Base-by-base conservation (phyloP, 92 coral and sea anemone genomes). In the Zoanthus gigantus region DNA sequence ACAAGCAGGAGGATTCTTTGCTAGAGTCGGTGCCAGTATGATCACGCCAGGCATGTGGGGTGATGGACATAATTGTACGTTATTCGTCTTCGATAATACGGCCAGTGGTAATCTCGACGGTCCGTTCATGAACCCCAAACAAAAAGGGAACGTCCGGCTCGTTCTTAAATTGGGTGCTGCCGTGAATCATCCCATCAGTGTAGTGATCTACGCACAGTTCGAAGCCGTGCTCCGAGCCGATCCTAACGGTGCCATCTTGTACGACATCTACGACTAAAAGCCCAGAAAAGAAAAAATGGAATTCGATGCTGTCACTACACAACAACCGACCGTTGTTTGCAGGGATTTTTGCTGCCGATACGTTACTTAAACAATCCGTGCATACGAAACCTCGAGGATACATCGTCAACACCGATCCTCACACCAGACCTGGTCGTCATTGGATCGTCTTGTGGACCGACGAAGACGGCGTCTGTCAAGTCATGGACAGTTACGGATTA, bases 51-150 rank as follows among this genome's bases (percentile, higher is more conserved):
- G 9, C 0, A 65, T 63, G 31, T 89, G 90, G 89, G 92, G 92
- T 0, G 73, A 76, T 7, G 31, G 16, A 4, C 77, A 67, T 12
- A 50, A 71, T 15, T 76, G 81, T 44, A 90, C 83, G 6, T 75
- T 85, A 37, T 90, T 90, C 68, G 44, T 67, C 76, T 90, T 69
- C 18, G 74, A 78, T 52, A 89, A 89, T n/a, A 65, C 54, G 0
- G 47, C 90, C 75, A 85, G 57, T 10, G 86, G 81, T 8, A 16
- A 23, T 7, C 74, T 50, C 23, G 92, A 85, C 74, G 29, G 76
- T 53, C 37, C 32, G 9, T 13, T 76, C 18, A 15, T 89, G 79
- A 83, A 89, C 34, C 71, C 84, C 14, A 1, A 15, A 1, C 84
- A 67, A 50, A 44, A 28, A 1, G 84, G 80, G 9, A 72, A 84